Evolutionary conservation across 1,140 invertebrate genomes (phyloP).

Genomic region (Hylaeus anthracinus): DNA sequence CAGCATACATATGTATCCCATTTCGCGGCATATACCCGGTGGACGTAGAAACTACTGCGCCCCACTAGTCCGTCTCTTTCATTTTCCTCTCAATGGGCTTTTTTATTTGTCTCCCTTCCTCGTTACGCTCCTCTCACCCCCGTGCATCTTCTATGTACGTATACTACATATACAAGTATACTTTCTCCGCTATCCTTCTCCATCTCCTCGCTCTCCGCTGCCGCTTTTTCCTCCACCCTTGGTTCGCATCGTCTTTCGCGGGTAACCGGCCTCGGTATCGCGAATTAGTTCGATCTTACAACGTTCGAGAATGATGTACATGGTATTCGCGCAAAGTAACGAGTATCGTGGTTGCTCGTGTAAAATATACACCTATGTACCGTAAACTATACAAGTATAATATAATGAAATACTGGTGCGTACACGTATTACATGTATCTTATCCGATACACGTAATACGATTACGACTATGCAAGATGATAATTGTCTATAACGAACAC

Average conservation of each 20-base stretch:
- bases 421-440: too few species aligned
- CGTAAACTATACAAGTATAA: too few species aligned
- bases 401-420: too few species aligned
- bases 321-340: too few species aligned
- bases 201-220: background rate
- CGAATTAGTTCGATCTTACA: conserved; percentile 64
- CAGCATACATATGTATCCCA: conserved; percentile 75
- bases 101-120: conserved; percentile 18
- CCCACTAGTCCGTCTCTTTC: background rate
- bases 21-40: conserved; percentile 75
- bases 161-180: too few species aligned
- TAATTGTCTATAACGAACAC: too few species aligned
- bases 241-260: conserved; percentile 23
- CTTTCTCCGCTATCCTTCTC: background rate
- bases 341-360: too few species aligned
- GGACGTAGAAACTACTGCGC: conserved; percentile 67
- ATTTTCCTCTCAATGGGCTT: background rate
- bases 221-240: background rate
- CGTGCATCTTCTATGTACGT: background rate
- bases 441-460: too few species aligned
- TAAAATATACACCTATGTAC: too few species aligned
- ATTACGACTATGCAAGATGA: too few species aligned
- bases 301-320: too few species aligned
- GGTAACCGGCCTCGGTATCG: background rate
- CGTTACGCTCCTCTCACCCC: conserved; percentile 9